phyloP scores from a whole-genome alignment of 2,888 invertebrate species.

The Pogonocherus hispidulus region DNA sequence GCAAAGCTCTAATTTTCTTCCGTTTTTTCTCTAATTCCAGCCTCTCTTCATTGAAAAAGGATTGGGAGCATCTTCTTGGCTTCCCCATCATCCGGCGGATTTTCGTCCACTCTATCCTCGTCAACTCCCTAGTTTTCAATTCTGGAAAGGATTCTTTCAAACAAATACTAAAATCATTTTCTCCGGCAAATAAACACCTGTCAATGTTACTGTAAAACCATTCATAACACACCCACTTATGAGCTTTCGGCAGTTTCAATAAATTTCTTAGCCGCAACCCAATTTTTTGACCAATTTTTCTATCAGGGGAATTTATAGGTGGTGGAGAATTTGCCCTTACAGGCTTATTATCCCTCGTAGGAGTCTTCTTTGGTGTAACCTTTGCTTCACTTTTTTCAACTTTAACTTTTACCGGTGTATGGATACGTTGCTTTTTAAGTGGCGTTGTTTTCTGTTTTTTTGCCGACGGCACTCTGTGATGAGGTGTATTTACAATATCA shows the following conservation, averaged over 20 bases:
- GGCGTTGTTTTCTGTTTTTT: conserved; percentile 75
- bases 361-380: conserved; percentile 61
- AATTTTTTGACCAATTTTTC: conserved; percentile 89
- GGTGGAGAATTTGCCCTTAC: conserved; percentile 65
- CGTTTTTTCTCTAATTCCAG: conserved; percentile 91
- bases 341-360: conserved; percentile 59
- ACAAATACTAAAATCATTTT: conserved; percentile 96
- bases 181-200: conserved; percentile 92
- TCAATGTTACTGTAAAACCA: conserved; percentile 99
- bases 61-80: conserved; percentile 92
- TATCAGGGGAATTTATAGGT: conserved; percentile 77
- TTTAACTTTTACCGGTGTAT: conserved; percentile 51
- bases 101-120: conserved; percentile 95
- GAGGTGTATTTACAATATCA: conserved; percentile 85
- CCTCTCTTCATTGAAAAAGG: conserved; percentile 96
- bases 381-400: conserved; percentile 48
- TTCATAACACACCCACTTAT: conserved; percentile 99
- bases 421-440: conserved; percentile 56
- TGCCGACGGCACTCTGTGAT: conserved; percentile 80
- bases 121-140: conserved; percentile 85
- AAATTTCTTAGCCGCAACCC: conserved; percentile 92
- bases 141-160: conserved; percentile 95
- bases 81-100: conserved; percentile 97
- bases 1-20: conserved; percentile 91
- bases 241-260: conserved; percentile 96